Evolutionary conservation across 2,113 vertebrate genomes (phyloP).

Genomic region (Syngnathus floridae): DNA sequence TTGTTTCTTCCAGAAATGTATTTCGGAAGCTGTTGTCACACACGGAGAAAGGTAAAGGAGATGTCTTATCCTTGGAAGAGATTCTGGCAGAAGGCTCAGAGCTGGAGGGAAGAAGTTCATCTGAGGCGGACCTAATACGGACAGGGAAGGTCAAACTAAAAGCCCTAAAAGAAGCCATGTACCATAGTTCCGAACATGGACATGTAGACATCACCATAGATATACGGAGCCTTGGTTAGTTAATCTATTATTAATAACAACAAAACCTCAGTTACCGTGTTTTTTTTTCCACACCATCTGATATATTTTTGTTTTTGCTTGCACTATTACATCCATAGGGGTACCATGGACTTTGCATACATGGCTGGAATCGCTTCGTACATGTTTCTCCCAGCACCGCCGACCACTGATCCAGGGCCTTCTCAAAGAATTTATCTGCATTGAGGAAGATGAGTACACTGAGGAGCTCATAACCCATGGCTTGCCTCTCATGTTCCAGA

Average conservation of each 20-base stretch:
- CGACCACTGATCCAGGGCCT: slow-evolving; percentile 90
- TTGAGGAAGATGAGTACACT: slow-evolving; percentile 93
- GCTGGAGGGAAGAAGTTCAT: slow-evolving; percentile 74
- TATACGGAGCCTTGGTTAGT: slow-evolving; percentile 88
- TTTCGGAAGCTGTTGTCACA: slow-evolving; percentile 93
- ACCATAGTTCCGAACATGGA: slow-evolving; percentile 92
- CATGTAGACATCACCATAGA: slow-evolving; percentile 96
- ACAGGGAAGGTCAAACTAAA: slow-evolving; percentile 91
- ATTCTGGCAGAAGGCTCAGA: slow-evolving; percentile 92
- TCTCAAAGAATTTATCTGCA: slow-evolving; percentile 92
- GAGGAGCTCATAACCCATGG: slow-evolving; percentile 90
- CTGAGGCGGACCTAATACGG: slow-evolving; percentile 79
- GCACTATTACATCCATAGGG: slow-evolving; percentile 57
- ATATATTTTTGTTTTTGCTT: background rate
- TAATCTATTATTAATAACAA: background rate
- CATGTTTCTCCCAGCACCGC: slow-evolving; percentile 88
- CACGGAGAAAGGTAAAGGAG: slow-evolving; percentile 87
- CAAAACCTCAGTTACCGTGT: background rate
- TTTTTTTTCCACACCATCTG: too few species aligned
- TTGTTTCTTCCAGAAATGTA: slow-evolving; percentile 77
- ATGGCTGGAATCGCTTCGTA: slow-evolving; percentile 89
- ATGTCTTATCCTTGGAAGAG: slow-evolving; percentile 94
- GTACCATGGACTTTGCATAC: slow-evolving; percentile 94
- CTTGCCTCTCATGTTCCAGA: slow-evolving; percentile 92
- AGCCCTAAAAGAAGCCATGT: slow-evolving; percentile 95